These are phyloP conservation scores for Rhagonycha fulva DNA, from an alignment of 2,888 invertebrate genomes.

Conservation along the genomic window DNA sequence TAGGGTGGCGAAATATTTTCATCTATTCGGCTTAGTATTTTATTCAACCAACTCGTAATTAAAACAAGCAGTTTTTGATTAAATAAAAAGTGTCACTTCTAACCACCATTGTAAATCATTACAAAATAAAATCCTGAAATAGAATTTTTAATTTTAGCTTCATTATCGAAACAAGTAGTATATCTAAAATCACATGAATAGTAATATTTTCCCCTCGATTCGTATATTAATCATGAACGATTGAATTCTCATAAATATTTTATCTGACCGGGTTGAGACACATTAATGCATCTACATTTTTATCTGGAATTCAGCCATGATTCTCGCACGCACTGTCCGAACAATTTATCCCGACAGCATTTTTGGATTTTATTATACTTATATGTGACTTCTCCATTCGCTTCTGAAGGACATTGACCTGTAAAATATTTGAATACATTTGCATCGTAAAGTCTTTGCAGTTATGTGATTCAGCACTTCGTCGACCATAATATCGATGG, in stretches of 20 bases:
- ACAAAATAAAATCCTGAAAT: neutral
- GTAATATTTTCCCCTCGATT: slow-evolving; percentile 17
- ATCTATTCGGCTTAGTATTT: neutral
- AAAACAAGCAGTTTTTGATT: neutral
- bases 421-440: slow-evolving; percentile 38
- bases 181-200: slow-evolving; percentile 13
- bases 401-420: slow-evolving; percentile 32
- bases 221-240: slow-evolving; percentile 12
- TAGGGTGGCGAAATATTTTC: neutral
- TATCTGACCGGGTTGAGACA: slow-evolving; percentile 22
- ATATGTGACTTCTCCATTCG: slow-evolving; percentile 12
- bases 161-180: neutral
- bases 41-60: neutral
- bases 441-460: slow-evolving; percentile 34
- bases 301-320: slow-evolving; percentile 17
- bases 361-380: slow-evolving; percentile 29
- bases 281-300: slow-evolving; percentile 29
- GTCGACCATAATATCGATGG: neutral
- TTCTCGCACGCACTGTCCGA: slow-evolving; percentile 24
- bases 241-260: slow-evolving; percentile 29
- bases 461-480: slow-evolving; percentile 13
- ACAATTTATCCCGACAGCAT: slow-evolving; percentile 27
- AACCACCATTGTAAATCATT: neutral
- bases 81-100: neutral
- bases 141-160: neutral